Conservation (phyloP, 1,140 invertebrate species). For the Gonatopus flavifemur region DNA sequence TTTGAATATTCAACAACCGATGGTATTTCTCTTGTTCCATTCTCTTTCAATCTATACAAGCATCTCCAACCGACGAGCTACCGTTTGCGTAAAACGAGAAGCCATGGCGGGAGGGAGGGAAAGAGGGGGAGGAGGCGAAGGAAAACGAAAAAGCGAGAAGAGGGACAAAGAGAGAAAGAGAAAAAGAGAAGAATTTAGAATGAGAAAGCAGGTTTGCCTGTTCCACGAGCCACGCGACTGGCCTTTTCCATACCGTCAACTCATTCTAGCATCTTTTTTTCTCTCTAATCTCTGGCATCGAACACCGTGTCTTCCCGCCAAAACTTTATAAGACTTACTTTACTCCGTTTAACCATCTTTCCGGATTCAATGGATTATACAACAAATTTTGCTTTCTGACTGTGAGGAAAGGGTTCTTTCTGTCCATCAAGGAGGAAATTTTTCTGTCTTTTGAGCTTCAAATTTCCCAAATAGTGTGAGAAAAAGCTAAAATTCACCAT, state of each 20-base stretch:
- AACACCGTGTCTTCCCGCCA: constrained; percentile 44
- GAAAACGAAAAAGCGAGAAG: constrained; percentile 16
- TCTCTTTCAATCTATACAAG: constrained; percentile 16
- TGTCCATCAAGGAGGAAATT: no score
- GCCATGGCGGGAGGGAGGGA: constrained; percentile 16
- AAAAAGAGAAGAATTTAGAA: constrained; percentile 32
- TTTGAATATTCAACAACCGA: no score
- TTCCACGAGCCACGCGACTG: constrained; percentile 51
- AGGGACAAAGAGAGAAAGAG: constrained; percentile 16
- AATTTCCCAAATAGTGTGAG: no score
- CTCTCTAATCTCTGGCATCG: constrained; percentile 18
- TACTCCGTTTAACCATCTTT: no score
- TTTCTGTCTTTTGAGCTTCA: no score
- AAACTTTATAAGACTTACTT: no score
- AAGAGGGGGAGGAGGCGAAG: not conserved
- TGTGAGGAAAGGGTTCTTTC: no score
- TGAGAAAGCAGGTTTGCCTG: constrained; percentile 53
- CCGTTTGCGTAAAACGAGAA: constrained; percentile 48
- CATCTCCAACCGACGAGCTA: constrained; percentile 15
- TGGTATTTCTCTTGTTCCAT: no score
- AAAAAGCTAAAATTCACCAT: no score
- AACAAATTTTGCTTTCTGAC: no score
- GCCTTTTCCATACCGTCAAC: constrained; percentile 23
- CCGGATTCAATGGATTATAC: no score
- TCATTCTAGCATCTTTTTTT: constrained; percentile 15